Conservation (phyloP, 2,113 vertebrate species). For the Ceratotherium simum region DNA sequence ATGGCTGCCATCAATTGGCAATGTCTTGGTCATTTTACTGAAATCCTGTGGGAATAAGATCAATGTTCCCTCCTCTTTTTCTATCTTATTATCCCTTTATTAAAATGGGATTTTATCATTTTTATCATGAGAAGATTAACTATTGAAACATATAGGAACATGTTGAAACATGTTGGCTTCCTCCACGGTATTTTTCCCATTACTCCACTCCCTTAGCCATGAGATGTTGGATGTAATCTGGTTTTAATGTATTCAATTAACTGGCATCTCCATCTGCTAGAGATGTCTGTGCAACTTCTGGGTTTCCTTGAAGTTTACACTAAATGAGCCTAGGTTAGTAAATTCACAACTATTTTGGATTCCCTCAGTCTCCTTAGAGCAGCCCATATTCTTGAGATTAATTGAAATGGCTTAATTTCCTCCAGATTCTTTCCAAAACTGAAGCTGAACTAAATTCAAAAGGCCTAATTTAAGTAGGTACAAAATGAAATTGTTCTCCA, state of each 20-base stretch:
- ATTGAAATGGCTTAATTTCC: background rate
- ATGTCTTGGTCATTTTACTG: background rate
- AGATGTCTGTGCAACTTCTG: background rate
- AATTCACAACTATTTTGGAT: background rate
- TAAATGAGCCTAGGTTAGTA: background rate
- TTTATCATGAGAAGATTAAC: background rate
- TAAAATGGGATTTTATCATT: background rate
- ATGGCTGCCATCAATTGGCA: background rate
- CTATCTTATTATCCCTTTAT: background rate
- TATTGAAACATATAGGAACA: background rate
- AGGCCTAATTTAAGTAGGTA: background rate
- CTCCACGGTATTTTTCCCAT: background rate
- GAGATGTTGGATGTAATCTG: background rate
- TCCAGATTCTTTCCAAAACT: background rate
- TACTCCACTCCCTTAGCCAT: background rate
- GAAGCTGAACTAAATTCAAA: conserved; percentile 8
- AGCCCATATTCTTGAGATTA: background rate
- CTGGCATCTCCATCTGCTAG: background rate
- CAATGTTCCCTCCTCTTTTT: background rate
- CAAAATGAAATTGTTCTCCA: background rate
- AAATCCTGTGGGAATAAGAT: background rate
- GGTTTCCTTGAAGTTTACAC: background rate
- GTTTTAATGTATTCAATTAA: background rate
- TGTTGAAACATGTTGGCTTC: background rate
- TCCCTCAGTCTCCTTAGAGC: background rate